Evolutionary conservation across 2,797 vertebrate genomes (phyloP), one percentile per base, ranked within the genome.

Genomic region (Gambusia yucatana): DNA sequence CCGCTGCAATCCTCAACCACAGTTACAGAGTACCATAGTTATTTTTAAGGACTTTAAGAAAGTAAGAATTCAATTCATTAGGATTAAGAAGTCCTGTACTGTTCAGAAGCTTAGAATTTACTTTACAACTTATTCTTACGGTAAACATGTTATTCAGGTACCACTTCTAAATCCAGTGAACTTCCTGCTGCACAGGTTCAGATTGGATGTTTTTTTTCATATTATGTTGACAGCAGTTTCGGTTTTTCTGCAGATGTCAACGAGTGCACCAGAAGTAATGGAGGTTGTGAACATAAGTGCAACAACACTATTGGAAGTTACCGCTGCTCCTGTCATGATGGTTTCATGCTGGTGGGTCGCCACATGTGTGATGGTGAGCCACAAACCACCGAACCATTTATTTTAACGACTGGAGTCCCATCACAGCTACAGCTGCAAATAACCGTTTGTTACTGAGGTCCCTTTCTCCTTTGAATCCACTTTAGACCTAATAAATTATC

Each of bases 221-320:
- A 84, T 82, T 86, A 72, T 55, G 73, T 79, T 78, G 39, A 88
- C 76, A 73, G 36, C 78, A 33, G 57, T 7, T 43, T 73, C 22
- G 46, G 36, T 57, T 6, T 44, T 25, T 88, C 89, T 88, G 81
- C 91, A 99, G 98, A 99, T 95, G 93, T 98, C 16, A 92, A 99
- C 30, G 98, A 99, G 91, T 99, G 98, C 91, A 82, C 75, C 82
- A 91, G 55, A 0, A 85, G 82, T 79, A 97, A 98, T 0, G 98
- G 97, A 0, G 95, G 95, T 55, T 99, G 98, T 88, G 96, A 94
- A 86, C 98, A 99, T 2, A 86, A 95, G 46, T 99, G 98, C 91
- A 92, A 92, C 86, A 99, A 99, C 96, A 96, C 95, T 1, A 91
- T 94, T 1, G 98, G 98, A 71, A 98, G 97, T 92, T 98, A 98